Evolutionary conservation across 2,888 invertebrate species (phyloP), one percentile per base, ranked within the genome.

Genomic region (Drosophila rellima): DNA sequence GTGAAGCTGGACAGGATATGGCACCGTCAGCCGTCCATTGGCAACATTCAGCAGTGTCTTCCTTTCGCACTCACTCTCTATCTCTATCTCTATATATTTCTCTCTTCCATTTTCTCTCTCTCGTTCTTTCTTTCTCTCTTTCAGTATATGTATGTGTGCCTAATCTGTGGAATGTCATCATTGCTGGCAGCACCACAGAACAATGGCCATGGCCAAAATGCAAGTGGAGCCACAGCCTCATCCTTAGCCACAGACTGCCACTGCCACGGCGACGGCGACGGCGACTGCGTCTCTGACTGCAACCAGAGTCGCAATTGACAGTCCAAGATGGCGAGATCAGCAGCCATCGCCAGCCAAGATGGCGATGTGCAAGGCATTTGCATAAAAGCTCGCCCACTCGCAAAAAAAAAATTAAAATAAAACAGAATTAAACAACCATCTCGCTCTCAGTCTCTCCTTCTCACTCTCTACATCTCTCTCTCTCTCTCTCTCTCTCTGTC

Each of bases 91-190:
- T 18, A 17, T 39, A 47, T 15, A 39, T 33, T 39, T 8, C 31
- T 33, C 17, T 35, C 39, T 45, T 33, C 31, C 29, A 11, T 1
- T 39, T 37, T 15, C 37, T 33, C 31, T 44, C 37, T 48, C 31
- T 13, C 42, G 2, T 26, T 33, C 56, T 11, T 29, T 8, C 8
- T 20, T 50, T n/a, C 2, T 39, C 7, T 17, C n/a, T 37, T 48
- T 37, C 20, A 17, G 23, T 15, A 10, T 17, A 10, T 29, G 40
- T 35, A 42, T 54, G 61, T 65, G 57, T 23, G 78, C 63, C 73
- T 89, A 89, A 87, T 87, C 87, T 89, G 57, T 60, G 88, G 89
- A 89, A 87, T 87, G 80, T 81, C 79, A 87, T 87, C 87, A 79
- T 73, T 61, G 70, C 64, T 78, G 74, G 66, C 75, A 82, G 75